Percentiles rank a stretch among this genome's conserved stretches.
Evolutionary conservation across 1,140 invertebrate genomes (phyloP).

Genomic region (Triops longicaudatus): DNA sequence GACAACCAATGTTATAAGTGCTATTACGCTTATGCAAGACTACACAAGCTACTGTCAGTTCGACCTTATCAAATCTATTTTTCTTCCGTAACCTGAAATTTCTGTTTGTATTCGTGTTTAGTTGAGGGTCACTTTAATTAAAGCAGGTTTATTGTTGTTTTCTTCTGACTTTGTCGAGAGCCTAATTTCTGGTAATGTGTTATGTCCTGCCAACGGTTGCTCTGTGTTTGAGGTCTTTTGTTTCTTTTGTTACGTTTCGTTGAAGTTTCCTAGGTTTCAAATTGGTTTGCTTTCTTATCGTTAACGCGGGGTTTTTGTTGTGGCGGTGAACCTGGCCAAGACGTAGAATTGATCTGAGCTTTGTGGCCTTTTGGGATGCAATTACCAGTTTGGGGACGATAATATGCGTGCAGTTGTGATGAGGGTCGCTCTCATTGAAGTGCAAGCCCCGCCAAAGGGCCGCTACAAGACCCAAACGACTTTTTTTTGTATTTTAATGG

Average conservation of each 20-base stretch:
- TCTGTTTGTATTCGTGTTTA: too few relatives aligned
- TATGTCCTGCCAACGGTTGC: neutral
- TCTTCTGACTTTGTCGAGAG: too few relatives aligned
- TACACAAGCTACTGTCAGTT: too few relatives aligned
- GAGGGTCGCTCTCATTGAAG: slow-evolving; percentile 10
- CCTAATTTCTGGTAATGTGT: too few relatives aligned
- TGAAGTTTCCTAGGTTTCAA: neutral
- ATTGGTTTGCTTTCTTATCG: neutral
- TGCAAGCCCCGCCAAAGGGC: neutral
- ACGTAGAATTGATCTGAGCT: neutral
- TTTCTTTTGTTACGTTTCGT: neutral
- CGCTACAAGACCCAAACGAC: neutral
- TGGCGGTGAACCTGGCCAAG: neutral
- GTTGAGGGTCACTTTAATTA: too few relatives aligned
- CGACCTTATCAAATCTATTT: too few relatives aligned
- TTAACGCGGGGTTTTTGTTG: neutral
- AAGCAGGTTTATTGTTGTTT: too few relatives aligned
- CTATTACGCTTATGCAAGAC: too few relatives aligned
- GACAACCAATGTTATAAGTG: too few relatives aligned
- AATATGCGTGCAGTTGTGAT: slow-evolving; percentile 12
- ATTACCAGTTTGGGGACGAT: neutral
- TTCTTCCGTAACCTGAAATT: too few relatives aligned
- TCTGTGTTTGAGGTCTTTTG: neutral
- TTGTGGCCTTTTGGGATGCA: neutral
- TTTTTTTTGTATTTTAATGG: neutral